phyloP scores from a whole-genome alignment of 1,140 invertebrate genomes.

The Cecropterus lyciades region DNA sequence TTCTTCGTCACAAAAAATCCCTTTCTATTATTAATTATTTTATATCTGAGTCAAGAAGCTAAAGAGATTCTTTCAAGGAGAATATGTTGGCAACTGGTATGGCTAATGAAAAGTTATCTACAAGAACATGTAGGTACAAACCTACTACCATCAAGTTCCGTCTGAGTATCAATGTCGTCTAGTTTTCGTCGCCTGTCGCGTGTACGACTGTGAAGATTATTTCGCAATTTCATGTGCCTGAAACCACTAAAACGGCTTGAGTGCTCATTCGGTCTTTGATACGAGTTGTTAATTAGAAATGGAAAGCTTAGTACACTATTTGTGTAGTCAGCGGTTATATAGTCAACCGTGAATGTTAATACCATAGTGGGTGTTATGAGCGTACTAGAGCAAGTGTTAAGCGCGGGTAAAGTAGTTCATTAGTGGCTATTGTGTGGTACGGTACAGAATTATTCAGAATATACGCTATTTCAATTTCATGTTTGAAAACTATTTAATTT shows the following conservation, averaged over 20 bases:
- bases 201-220: neutral
- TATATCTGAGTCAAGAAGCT: too few relatives aligned
- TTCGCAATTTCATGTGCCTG: neutral
- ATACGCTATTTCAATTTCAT: neutral
- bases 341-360: conserved; percentile 10
- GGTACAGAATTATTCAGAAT: neutral
- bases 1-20: neutral
- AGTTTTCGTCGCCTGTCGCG: neutral
- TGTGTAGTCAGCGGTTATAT: conserved; percentile 2
- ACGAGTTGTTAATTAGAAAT: conserved; percentile 9
- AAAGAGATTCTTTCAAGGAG: too few relatives aligned
- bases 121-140: too few relatives aligned
- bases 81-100: too few relatives aligned
- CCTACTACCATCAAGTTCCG: too few relatives aligned
- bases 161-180: neutral
- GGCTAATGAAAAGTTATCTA: too few relatives aligned
- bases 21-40: too few relatives aligned
- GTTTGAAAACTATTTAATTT: too few relatives aligned
- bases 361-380: neutral
- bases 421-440: conserved; percentile 2
- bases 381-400: neutral
- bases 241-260: conserved; percentile 1
- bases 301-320: neutral
- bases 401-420: neutral
- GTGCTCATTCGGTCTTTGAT: conserved; percentile 5